phyloP scores from a whole-genome alignment of 2,797 vertebrate species.

The Pitangus sulphuratus region DNA sequence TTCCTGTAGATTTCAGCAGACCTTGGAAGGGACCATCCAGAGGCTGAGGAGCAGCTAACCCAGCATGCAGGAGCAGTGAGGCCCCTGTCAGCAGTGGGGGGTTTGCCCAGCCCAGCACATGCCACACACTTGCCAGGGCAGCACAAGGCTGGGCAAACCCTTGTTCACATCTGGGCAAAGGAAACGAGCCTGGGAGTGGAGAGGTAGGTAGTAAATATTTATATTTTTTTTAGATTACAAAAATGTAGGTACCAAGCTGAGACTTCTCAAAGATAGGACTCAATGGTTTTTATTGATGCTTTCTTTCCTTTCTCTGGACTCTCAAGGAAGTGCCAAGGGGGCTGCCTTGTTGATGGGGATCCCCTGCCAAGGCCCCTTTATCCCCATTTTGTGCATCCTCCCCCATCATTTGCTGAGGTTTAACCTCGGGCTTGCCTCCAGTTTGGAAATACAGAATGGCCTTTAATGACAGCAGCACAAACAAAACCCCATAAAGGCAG shows the following conservation, averaged over 20 bases:
- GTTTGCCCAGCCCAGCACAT: accelerated
- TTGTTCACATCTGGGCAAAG: not conserved
- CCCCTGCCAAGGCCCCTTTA: not conserved
- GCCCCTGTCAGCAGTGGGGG: accelerated
- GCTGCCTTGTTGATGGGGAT: not conserved
- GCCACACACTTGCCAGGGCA: accelerated
- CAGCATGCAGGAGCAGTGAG: accelerated
- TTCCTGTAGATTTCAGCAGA: not conserved
- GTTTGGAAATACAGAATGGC: constrained; percentile 14
- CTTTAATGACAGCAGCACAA: constrained; percentile 26
- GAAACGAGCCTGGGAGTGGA: accelerated
- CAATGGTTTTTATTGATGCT: not conserved
- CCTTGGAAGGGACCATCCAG: not conserved
- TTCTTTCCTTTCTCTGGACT: not conserved
- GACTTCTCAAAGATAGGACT: not conserved
- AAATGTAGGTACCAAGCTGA: not conserved
- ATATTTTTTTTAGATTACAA: not conserved
- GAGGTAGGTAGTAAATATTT: not conserved
- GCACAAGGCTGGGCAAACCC: not conserved
- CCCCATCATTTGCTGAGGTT: not conserved
- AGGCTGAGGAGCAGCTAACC: not conserved
- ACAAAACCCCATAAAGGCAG: constrained; percentile 28
- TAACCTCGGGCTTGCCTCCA: not conserved
- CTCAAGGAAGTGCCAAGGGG: not conserved
- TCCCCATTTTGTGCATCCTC: not conserved